A percentile compares a stretch with the other conserved stretches of the same genome.
Evolutionary conservation across 1,140 invertebrate species (phyloP).

Genomic region (Drosophila asahinai): DNA sequence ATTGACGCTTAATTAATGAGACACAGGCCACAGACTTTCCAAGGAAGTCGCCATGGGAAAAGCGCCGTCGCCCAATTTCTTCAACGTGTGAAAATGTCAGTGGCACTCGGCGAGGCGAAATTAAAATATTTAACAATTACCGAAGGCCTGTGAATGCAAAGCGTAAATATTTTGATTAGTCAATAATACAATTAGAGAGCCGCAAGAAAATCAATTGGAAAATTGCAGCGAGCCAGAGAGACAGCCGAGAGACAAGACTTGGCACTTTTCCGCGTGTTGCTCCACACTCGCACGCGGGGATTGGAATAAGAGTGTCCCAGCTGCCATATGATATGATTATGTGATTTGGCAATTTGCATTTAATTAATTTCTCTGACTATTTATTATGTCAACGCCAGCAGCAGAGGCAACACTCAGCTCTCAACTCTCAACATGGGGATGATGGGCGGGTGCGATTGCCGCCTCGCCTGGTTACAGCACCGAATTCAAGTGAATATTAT

Average conservation of each 20-base stretch:
- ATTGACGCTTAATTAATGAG: slow-evolving; percentile 74
- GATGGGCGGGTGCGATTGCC: slow-evolving; percentile 48
- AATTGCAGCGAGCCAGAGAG: neutral
- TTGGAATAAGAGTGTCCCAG: slow-evolving; percentile 32
- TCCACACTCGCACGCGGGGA: slow-evolving; percentile 27
- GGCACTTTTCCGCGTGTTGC: slow-evolving; percentile 71
- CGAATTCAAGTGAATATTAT: slow-evolving; percentile 67
- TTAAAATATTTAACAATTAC: slow-evolving; percentile 70
- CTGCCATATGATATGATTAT: slow-evolving; percentile 81
- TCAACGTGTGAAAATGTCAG: slow-evolving; percentile 60
- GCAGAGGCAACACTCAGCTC: slow-evolving; percentile 23
- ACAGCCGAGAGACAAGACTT: slow-evolving; percentile 5
- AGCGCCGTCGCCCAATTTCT: slow-evolving; percentile 31
- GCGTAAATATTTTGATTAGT: slow-evolving; percentile 71
- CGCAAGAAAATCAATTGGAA: slow-evolving; percentile 45
- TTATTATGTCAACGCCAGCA: slow-evolving; percentile 77
- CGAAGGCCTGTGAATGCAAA: slow-evolving; percentile 26
- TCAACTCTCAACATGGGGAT: slow-evolving; percentile 10
- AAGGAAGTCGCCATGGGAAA: slow-evolving; percentile 68
- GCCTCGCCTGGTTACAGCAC: slow-evolving; percentile 57
- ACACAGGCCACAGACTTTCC: slow-evolving; percentile 27
- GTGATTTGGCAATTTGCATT: slow-evolving; percentile 82
- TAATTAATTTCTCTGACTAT: slow-evolving; percentile 81
- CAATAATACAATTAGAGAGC: slow-evolving; percentile 61
- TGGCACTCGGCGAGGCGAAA: slow-evolving; percentile 29